These are phyloP conservation scores for Corythornis madagascariensis DNA, from an alignment of 2,113 vertebrate genomes.

Conservation along the genomic window DNA sequence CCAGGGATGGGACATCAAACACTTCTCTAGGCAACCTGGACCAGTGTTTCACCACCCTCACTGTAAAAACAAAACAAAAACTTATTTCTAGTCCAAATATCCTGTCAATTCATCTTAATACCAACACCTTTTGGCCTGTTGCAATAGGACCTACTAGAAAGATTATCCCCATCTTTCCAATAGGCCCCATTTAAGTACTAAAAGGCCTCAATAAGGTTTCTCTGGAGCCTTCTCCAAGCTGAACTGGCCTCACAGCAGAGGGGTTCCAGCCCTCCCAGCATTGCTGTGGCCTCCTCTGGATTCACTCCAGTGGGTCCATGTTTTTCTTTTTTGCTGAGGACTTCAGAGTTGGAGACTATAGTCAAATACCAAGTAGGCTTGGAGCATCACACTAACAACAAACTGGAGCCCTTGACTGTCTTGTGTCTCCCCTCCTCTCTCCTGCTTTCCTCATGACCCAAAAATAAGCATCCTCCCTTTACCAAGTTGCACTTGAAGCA, in stretches of 20 bases:
- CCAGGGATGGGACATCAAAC: not conserved
- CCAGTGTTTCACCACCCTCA: not conserved
- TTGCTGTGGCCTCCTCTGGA: not conserved
- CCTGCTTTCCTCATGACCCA: not conserved
- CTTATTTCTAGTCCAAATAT: too few relatives aligned
- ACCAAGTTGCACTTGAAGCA: not conserved
- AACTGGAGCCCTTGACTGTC: not conserved
- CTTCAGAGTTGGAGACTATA: not conserved
- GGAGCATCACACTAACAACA: not conserved
- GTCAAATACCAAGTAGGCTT: not conserved
- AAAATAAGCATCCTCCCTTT: not conserved
- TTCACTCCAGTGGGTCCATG: not conserved
- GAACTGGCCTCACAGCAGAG: not conserved
- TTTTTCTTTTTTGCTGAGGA: not conserved
- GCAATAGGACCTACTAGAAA: not conserved
- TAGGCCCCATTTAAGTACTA: not conserved
- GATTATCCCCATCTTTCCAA: not conserved
- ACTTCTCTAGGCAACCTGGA: not conserved
- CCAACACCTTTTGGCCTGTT: not conserved
- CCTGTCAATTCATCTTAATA: not conserved
- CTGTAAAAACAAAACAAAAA: too few relatives aligned
- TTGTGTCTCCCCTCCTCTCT: rapidly evolving
- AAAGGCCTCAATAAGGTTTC: not conserved
- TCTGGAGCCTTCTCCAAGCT: not conserved
- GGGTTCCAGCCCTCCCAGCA: too few relatives aligned